Conservation (phyloP, 1,140 invertebrate species). For the Cataglyphis hispanica region DNA sequence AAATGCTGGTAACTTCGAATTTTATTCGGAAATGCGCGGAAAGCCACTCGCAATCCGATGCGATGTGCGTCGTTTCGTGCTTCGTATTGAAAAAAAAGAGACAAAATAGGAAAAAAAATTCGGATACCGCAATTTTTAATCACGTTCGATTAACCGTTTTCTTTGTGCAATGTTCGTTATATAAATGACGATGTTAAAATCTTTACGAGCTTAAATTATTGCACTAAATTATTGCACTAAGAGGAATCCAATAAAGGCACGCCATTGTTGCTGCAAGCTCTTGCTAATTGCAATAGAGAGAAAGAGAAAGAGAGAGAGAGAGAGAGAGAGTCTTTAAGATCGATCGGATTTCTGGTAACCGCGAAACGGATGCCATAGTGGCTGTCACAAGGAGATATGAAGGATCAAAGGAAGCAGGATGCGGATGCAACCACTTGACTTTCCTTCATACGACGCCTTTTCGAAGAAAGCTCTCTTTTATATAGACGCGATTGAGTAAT, state of each 20-base stretch:
- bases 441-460: conserved; percentile 7
- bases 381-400: conserved; percentile 40
- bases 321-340: conserved; percentile 22
- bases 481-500: neutral
- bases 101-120: neutral
- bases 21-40: conserved; percentile 26
- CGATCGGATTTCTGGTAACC: conserved; percentile 51
- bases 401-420: conserved; percentile 45
- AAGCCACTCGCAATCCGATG: neutral
- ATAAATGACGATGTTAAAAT: neutral
- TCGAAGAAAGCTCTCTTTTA: conserved; percentile 5
- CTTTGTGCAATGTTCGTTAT: neutral
- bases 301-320: conserved; percentile 1
- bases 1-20: conserved; percentile 33
- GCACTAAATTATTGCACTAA: neutral
- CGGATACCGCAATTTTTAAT: neutral
- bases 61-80: neutral
- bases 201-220: conserved; percentile 14
- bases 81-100: neutral
- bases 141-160: neutral
- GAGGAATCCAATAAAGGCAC: neutral
- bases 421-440: conserved; percentile 40
- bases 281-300: conserved; percentile 25
- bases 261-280: conserved; percentile 5
- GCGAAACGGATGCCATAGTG: conserved; percentile 27